These are phyloP conservation scores for Carterocephalus palaemon DNA, from an alignment of 2,888 invertebrate genomes.

Conservation along the genomic window DNA sequence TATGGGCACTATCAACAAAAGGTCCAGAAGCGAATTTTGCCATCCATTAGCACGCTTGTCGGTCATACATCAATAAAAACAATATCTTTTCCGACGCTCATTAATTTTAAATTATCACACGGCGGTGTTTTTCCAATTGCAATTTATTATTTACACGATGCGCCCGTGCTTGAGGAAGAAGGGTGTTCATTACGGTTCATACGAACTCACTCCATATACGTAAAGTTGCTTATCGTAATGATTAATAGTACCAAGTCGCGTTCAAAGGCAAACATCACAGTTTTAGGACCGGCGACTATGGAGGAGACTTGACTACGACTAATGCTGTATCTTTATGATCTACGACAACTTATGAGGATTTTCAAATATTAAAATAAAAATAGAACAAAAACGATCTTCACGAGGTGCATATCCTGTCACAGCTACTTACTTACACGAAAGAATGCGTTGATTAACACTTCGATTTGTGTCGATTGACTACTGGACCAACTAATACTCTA, in stretches of 20 bases:
- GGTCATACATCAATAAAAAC: slow-evolving; percentile 7
- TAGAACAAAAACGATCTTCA: too few relatives aligned
- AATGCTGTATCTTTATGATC: too few relatives aligned
- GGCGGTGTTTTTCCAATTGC: slow-evolving; percentile 33
- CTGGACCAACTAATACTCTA: too few relatives aligned
- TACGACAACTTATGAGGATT: too few relatives aligned
- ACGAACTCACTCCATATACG: slow-evolving; percentile 33
- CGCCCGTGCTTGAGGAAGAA: slow-evolving; percentile 32
- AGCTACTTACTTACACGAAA: too few relatives aligned
- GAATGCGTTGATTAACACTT: too few relatives aligned
- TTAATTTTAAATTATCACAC: slow-evolving; percentile 28
- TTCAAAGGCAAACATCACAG: slow-evolving; percentile 17
- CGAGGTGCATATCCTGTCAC: too few relatives aligned
- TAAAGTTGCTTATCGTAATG: slow-evolving; percentile 33
- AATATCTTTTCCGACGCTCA: slow-evolving; percentile 23
- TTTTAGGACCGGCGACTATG: slow-evolving; percentile 8
- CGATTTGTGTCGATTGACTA: too few relatives aligned
- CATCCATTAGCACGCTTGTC: neutral
- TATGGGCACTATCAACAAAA: too few relatives aligned
- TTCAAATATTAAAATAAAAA: too few relatives aligned
- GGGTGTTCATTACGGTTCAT: slow-evolving; percentile 23
- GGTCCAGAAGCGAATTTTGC: too few relatives aligned
- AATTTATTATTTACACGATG: slow-evolving; percentile 33
- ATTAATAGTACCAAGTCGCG: slow-evolving; percentile 30
- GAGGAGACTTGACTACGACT: too few relatives aligned